phyloP scores from a whole-genome alignment of 2,888 invertebrate genomes.

The Mechanitis mazaeus region DNA sequence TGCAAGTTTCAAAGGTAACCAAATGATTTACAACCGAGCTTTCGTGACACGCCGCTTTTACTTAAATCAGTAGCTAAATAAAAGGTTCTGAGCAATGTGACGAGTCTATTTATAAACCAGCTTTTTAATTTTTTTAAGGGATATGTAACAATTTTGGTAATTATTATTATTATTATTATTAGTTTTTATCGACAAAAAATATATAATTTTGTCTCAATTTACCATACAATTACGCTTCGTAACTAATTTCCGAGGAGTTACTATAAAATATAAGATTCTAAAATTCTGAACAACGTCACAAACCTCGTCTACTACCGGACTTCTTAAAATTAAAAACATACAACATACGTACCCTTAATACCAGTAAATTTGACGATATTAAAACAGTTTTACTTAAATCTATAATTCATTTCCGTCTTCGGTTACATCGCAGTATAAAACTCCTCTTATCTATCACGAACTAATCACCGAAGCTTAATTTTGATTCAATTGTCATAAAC shows the following conservation, averaged over 20 bases:
- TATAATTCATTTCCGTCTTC: constrained; percentile 2
- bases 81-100: constrained; percentile 23
- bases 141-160: too few relatives aligned
- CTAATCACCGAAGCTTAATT: constrained; percentile 19
- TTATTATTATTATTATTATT: too few relatives aligned
- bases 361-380: background rate
- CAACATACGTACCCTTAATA: background rate
- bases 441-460: constrained; percentile 6
- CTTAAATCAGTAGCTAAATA: constrained; percentile 25
- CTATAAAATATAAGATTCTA: too few relatives aligned
- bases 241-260: too few relatives aligned
- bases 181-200: too few relatives aligned
- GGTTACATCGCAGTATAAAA: constrained; percentile 11
- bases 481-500: constrained; percentile 25
- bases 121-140: too few relatives aligned
- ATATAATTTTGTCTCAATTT: too few relatives aligned
- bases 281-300: too few relatives aligned
- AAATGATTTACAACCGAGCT: constrained; percentile 58
- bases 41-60: constrained; percentile 53
- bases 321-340: background rate
- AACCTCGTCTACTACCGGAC: too few relatives aligned
- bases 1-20: constrained; percentile 43
- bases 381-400: background rate
- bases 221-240: too few relatives aligned
- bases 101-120: constrained; percentile 19